Evolutionary conservation across 2,113 vertebrate genomes (phyloP).

Genomic region (mouse (Mus musculus)): GRCm39 chr6:6221501-6222000

Average conservation of each 20-base stretch:
- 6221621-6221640: neutral
- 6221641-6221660: neutral
- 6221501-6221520: neutral
- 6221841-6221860: neutral
- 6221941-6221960: neutral
- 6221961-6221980: neutral
- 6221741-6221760: neutral
- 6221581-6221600: neutral
- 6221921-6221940: neutral
- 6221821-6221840: neutral
- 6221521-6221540: neutral
- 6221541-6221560: neutral
- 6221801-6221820: neutral
- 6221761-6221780: neutral
- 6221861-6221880: neutral
- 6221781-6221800: neutral
- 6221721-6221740: neutral
- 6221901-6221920: neutral
- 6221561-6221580: neutral
- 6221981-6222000: neutral
- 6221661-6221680: neutral
- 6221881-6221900: neutral
- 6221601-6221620: neutral
- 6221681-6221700: neutral
- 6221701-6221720: neutral